Percentiles rank a stretch among this genome's conserved stretches.
Evolutionary conservation across 2,113 vertebrate genomes (phyloP).

Genomic region (Labrus mixtus): DNA sequence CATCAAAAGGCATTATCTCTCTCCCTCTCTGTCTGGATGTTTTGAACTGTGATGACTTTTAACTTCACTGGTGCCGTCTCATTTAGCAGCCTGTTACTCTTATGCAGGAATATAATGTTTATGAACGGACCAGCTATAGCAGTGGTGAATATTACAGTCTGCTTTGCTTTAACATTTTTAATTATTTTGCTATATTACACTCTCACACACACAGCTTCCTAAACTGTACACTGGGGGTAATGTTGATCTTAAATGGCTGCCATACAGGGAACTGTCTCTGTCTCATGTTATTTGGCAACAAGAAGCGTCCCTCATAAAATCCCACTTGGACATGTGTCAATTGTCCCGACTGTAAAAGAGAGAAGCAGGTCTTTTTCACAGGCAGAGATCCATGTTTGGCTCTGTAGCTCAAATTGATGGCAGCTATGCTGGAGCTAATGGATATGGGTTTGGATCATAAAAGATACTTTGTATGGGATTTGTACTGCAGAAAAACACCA

Average conservation of each 20-base stretch:
- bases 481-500: constrained; percentile 37
- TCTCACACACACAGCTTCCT: background rate
- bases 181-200: background rate
- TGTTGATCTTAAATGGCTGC: constrained; percentile 36
- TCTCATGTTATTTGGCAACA: background rate
- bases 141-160: background rate
- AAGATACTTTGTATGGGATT: constrained; percentile 32
- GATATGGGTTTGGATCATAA: constrained; percentile 19
- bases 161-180: background rate
- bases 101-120: background rate
- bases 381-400: background rate
- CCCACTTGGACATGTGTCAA: constrained; percentile 10
- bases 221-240: background rate
- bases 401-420: constrained; percentile 30
- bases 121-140: background rate
- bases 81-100: constrained; percentile 29
- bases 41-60: constrained; percentile 23
- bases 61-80: constrained; percentile 25
- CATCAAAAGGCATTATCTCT: constrained; percentile 4
- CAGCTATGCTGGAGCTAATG: constrained; percentile 28
- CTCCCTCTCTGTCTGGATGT: background rate
- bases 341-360: background rate
- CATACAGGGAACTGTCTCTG: constrained; percentile 24
- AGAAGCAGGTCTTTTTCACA: background rate
- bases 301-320: background rate